phyloP scores from a whole-genome alignment of 2,113 vertebrate genomes.

The Synchiropus splendidus region DNA sequence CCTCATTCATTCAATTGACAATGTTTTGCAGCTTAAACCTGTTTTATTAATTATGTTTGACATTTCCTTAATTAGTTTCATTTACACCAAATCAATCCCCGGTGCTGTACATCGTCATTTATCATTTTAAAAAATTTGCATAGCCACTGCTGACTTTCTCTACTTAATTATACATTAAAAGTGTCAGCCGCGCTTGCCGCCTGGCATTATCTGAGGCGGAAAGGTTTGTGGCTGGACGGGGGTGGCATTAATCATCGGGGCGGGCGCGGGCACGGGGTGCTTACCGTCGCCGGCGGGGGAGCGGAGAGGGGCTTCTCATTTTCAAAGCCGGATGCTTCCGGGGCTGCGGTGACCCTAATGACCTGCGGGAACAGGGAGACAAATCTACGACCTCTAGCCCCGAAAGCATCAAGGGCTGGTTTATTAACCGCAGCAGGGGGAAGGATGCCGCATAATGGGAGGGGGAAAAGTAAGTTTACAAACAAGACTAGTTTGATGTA shows the following conservation, averaged over 20 bases:
- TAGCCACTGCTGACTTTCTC: slow-evolving; percentile 99
- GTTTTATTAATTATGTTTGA: slow-evolving; percentile 99
- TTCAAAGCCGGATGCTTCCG: slow-evolving; percentile 72
- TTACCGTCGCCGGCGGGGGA: slow-evolving; percentile 86
- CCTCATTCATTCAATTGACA: slow-evolving; percentile 99
- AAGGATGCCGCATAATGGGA: not conserved
- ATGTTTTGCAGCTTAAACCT: slow-evolving; percentile 99
- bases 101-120: slow-evolving; percentile 99
- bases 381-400: slow-evolving; percentile 87
- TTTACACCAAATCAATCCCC: slow-evolving; percentile 99
- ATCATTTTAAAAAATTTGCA: slow-evolving; percentile 99
- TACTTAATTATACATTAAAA: slow-evolving; percentile 99
- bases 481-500: too few relatives aligned
- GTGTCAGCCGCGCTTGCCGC: slow-evolving; percentile 98
- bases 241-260: slow-evolving; percentile 98
- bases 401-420: slow-evolving; percentile 50
- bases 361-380: slow-evolving; percentile 80
- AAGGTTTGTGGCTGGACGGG: slow-evolving; percentile 99
- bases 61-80: slow-evolving; percentile 99
- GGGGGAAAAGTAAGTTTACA: too few relatives aligned
- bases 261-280: slow-evolving; percentile 69
- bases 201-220: slow-evolving; percentile 99
- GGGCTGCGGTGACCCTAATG: slow-evolving; percentile 75
- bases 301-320: slow-evolving; percentile 69
- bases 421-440: slow-evolving; percentile 35